These are phyloP conservation scores for Acanthis flammea DNA, from an alignment of 2,797 vertebrate genomes.

Conservation along the genomic window DNA sequence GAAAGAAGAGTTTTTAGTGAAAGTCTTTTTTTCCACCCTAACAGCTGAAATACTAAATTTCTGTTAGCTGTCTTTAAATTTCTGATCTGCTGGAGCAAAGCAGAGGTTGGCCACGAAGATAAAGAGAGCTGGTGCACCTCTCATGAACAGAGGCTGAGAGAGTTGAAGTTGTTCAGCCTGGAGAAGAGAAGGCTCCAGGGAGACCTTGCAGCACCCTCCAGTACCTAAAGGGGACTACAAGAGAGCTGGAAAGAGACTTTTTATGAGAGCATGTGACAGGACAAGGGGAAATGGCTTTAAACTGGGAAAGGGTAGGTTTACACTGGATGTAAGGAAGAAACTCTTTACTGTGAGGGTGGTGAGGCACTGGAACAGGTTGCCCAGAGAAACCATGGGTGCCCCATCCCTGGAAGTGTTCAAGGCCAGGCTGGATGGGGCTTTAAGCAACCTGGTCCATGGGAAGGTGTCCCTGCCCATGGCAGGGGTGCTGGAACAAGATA, in stretches of 20 bases:
- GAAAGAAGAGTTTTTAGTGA: not conserved
- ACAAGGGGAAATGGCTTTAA: not conserved
- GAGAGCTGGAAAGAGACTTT: not conserved
- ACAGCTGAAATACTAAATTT: not conserved
- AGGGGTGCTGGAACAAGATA: not conserved
- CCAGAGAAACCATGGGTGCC: not conserved
- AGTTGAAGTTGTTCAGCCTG: not conserved
- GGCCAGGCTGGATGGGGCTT: not conserved
- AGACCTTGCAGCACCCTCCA: not conserved
- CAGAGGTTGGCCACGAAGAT: not conserved
- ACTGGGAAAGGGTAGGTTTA: not conserved
- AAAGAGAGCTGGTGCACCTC: not conserved
- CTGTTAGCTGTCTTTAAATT: not conserved
- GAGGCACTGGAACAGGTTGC: not conserved
- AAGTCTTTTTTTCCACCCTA: not conserved
- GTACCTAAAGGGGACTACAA: not conserved
- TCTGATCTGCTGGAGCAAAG: not conserved
- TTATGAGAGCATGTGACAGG: not conserved
- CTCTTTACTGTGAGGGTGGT: not conserved
- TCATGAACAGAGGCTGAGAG: not conserved
- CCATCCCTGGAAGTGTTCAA: not conserved
- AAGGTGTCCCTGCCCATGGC: no score
- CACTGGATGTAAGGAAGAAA: not conserved
- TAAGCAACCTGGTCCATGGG: not conserved
- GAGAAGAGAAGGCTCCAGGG: not conserved